Conservation (phyloP, 1,140 invertebrate species). For the Physella acuta region DNA sequence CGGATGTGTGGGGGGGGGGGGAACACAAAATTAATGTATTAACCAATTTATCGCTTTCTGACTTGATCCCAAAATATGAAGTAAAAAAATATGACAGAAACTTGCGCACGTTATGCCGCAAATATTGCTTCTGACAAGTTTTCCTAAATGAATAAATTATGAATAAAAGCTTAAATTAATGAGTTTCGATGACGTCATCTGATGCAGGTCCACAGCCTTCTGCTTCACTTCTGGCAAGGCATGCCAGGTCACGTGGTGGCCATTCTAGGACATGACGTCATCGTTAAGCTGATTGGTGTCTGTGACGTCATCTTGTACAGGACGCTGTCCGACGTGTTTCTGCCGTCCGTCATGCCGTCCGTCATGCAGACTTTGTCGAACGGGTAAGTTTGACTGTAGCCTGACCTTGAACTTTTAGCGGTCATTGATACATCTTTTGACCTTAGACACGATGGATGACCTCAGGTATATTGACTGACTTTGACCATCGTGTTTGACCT, state of each 20-base stretch:
- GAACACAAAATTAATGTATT: neutral
- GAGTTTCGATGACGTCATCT: neutral
- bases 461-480: no score
- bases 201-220: conserved; percentile 63
- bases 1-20: neutral
- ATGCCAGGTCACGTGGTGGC: conserved; percentile 63
- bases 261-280: conserved; percentile 58
- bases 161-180: neutral
- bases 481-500: no score
- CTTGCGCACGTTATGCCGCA: neutral
- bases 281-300: conserved; percentile 63
- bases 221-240: conserved; percentile 66
- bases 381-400: no score
- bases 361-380: conserved; percentile 56
- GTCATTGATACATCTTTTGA: no score
- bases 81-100: neutral
- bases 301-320: conserved; percentile 66
- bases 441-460: no score
- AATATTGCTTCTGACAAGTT: neutral
- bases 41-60: neutral
- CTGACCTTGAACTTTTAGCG: no score
- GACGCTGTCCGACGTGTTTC: conserved; percentile 62
- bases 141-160: neutral
- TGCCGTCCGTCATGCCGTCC: conserved; percentile 63
- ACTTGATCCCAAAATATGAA: no score